Conservation (phyloP, 2,797 vertebrate genomes). For the Halcyon badia region DNA sequence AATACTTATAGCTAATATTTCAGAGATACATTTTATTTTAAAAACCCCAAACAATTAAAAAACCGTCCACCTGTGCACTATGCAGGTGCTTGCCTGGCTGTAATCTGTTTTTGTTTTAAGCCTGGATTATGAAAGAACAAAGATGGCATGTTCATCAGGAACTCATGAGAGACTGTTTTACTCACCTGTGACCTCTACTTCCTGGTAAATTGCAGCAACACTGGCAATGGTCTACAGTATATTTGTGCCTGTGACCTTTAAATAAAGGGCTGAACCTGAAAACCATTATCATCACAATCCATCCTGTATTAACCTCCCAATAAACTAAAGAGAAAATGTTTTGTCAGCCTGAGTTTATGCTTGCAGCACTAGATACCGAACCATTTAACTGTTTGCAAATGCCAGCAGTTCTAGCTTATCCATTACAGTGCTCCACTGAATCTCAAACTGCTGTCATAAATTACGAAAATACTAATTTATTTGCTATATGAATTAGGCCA, state of each 20-base stretch:
- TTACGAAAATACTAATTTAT: not conserved
- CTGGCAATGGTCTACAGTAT: not conserved
- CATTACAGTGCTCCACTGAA: not conserved
- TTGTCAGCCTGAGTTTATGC: not conserved
- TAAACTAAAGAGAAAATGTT: not conserved
- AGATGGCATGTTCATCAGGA: not conserved
- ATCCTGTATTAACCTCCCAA: not conserved
- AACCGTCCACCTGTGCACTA: not conserved
- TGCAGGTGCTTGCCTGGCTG: not conserved
- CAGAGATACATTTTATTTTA: not conserved
- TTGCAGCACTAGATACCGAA: not conserved
- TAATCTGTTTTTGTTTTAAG: not conserved
- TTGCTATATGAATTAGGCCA: not conserved
- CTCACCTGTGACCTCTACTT: not conserved
- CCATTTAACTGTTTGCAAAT: not conserved
- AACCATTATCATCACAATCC: not conserved
- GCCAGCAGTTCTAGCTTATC: slow-evolving; percentile 24
- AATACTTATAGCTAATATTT: not conserved
- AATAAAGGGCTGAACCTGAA: not conserved
- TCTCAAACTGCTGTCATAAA: not conserved
- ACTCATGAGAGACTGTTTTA: not conserved
- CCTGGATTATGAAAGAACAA: not conserved
- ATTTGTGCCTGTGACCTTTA: not conserved
- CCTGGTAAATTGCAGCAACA: not conserved
- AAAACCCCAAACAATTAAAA: not conserved